Percentiles rank a stretch among this genome's conserved stretches.
Conservation (phyloP, 2,888 invertebrate genomes). For the Amaurobius ferox region DNA sequence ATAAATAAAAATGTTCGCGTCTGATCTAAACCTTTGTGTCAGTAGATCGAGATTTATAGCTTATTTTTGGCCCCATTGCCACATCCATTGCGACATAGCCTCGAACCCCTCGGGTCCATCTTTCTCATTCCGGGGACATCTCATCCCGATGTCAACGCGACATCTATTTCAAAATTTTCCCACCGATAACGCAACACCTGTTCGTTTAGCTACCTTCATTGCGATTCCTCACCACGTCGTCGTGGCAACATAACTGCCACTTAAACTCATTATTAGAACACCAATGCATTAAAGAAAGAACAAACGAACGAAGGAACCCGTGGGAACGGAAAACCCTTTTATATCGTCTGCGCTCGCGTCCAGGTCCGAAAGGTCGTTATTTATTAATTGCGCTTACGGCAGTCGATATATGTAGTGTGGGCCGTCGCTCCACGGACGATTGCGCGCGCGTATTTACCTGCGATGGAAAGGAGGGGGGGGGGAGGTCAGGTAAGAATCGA, state of each 20-base stretch:
- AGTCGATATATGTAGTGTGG: background rate
- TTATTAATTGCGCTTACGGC: background rate
- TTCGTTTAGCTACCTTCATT: background rate
- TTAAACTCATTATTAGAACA: constrained; percentile 7
- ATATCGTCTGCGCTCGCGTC: constrained; percentile 13
- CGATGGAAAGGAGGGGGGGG: background rate
- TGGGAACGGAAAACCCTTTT: constrained; percentile 11
- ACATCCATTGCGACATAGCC: background rate
- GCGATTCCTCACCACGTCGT: background rate
- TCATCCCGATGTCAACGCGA: background rate
- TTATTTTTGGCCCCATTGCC: background rate
- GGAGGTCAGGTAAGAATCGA: background rate
- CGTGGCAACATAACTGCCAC: constrained; percentile 6
- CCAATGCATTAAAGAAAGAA: constrained; percentile 8
- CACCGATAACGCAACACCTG: background rate
- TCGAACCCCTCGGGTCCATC: background rate
- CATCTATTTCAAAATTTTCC: constrained; percentile 18
- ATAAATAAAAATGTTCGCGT: too few species aligned
- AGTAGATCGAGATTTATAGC: too few species aligned
- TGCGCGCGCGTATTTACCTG: background rate
- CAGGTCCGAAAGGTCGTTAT: constrained; percentile 1
- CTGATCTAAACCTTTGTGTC: too few species aligned
- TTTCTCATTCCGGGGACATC: too few species aligned
- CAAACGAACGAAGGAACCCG: background rate
- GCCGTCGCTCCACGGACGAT: constrained; percentile 5